Percentiles rank a stretch among this genome's conserved stretches.
Conservation (phyloP, 2,797 vertebrate genomes). For the Danio kyathit region DNA sequence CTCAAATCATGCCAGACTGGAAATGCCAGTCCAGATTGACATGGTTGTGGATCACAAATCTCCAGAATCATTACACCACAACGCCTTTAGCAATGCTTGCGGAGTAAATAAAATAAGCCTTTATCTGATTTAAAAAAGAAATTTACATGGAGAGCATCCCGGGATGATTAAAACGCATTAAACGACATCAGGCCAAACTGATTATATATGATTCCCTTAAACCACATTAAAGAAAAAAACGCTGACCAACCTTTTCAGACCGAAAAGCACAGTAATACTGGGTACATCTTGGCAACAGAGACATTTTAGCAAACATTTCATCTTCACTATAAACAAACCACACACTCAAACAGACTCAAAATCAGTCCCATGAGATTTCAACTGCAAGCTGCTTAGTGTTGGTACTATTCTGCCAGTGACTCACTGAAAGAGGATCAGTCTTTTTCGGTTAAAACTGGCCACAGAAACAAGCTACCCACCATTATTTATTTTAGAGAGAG, state of each 20-base stretch:
- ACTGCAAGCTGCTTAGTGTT: neutral
- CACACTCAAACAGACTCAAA: slow-evolving; percentile 2
- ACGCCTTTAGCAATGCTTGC: neutral
- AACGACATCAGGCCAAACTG: slow-evolving; percentile 20
- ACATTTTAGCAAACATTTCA: slow-evolving; percentile 24
- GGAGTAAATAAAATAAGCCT: slow-evolving; percentile 13
- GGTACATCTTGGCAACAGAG: neutral
- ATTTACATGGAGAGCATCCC: neutral
- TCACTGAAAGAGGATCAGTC: neutral
- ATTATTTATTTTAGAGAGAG: neutral
- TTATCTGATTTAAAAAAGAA: slow-evolving; percentile 8
- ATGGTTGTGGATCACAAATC: neutral
- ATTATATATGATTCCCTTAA: slow-evolving; percentile 24
- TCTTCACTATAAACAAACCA: slow-evolving; percentile 20
- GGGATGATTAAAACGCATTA: slow-evolving; percentile 34
- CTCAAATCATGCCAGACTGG: slow-evolving; percentile 59
- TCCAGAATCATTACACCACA: neutral
- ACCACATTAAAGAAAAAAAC: slow-evolving; percentile 18
- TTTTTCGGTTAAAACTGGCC: neutral
- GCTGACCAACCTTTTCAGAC: slow-evolving; percentile 4
- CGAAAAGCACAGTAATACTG: slow-evolving; percentile 14
- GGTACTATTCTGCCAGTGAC: slow-evolving; percentile 17
- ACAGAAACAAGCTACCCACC: neutral
- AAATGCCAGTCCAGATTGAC: slow-evolving; percentile 59
- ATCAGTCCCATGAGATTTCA: slow-evolving; percentile 4